Base-by-base conservation (phyloP, 53 echinoderm and acorn worm species). In the Mesocentrotus franciscanus region DNA sequence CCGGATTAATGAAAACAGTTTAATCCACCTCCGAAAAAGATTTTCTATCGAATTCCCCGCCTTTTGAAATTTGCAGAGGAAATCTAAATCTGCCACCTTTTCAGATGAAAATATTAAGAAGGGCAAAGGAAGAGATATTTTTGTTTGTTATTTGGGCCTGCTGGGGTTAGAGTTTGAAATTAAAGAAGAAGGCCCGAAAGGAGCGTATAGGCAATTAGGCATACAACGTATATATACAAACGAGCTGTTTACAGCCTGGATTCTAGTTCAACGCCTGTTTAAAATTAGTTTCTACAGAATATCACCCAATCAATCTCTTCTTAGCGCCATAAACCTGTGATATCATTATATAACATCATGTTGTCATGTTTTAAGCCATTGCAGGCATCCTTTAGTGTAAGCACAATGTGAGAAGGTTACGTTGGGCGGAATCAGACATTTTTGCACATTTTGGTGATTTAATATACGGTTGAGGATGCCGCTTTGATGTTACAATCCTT, bases 21-120 rank as follows among this genome's bases (percentile, higher is more conserved):
- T 68, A 68, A 68, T 91, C 68, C 66, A 22, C 62, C 33, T n/a
- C 9, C 66, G 9, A 35, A 91, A 91, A 90, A 20, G 90, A 90
- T 81, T 39, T 64, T 74, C 74, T 27, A 74, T 74, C 11, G 13
- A 32, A 74, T 32, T 30, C 68, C 55, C 14, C 10, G 84, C 36
- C 36, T 84, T 84, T 84, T 84, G 84, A 39, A 74, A 10, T 32
- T 84, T 49, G 42, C 49, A 74, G 12, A 84, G 84, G 49, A 84
- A 84, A 55, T 84, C 49, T 22, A 18, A 84, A 49, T 55, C 36
- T 74, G 10, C 68, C 68, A 68, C 22, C 68, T 68, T 24, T 68
- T 68, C 34, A 14, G 11, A 76, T 30, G 14, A 76, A 32, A 29
- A 76, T n/a, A 26, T n/a, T 24, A 74, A 30, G 24, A 74, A 27